phyloP scores from a whole-genome alignment of 2,797 vertebrate genomes.

The Aplochiton taeniatus region DNA sequence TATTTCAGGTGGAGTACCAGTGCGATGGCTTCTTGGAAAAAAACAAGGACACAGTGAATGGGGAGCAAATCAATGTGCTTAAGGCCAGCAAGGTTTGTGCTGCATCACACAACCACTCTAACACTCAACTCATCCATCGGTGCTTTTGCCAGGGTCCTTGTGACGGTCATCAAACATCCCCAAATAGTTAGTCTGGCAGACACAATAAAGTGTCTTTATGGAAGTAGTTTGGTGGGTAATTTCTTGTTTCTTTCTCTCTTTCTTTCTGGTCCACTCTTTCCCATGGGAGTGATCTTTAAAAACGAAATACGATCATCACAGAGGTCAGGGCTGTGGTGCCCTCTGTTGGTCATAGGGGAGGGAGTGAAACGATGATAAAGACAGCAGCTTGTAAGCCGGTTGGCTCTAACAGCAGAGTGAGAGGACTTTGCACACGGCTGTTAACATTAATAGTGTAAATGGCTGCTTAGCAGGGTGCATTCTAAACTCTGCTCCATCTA shows the following conservation, averaged over 20 bases:
- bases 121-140: constrained; percentile 1
- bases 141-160: too few relatives aligned
- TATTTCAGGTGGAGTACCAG: constrained; percentile 93
- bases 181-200: too few relatives aligned
- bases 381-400: neutral
- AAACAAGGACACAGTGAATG: constrained; percentile 98
- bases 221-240: too few relatives aligned
- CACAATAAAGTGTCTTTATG: too few relatives aligned
- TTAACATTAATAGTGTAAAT: neutral
- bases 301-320: constrained; percentile 4
- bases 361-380: neutral
- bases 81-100: constrained; percentile 93
- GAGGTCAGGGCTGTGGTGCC: constrained; percentile 43
- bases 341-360: constrained; percentile 46
- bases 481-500: neutral
- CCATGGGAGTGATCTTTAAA: constrained; percentile 26
- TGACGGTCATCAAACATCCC: too few relatives aligned
- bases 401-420: neutral
- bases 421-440: neutral
- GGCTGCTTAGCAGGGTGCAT: neutral
- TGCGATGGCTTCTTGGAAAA: constrained; percentile 98
- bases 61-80: constrained; percentile 95
- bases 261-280: too few relatives aligned
- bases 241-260: too few relatives aligned
- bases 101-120: neutral